Percentiles rank a stretch among this genome's conserved stretches.
Conservation (phyloP, 2,797 vertebrate species). For the Botia almorhae region DNA sequence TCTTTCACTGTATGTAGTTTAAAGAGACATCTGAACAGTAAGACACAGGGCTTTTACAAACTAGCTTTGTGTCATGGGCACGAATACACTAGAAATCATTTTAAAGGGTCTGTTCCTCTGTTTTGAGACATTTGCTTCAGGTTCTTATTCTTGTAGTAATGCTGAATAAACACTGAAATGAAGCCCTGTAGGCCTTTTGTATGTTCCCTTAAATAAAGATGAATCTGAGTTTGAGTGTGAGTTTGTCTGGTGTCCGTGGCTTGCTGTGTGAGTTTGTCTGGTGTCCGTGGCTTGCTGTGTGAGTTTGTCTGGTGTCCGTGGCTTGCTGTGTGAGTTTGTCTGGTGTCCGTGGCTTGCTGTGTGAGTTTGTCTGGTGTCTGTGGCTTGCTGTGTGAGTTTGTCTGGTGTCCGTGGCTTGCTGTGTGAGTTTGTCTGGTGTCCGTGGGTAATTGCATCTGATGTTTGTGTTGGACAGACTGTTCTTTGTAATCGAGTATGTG, state of each 20-base stretch:
- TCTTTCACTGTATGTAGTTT: neutral
- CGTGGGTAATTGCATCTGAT: slow-evolving; percentile 1
- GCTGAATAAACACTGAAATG: too few species aligned
- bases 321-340: too few species aligned
- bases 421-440: slow-evolving; percentile 9
- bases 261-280: neutral
- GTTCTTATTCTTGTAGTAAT: too few species aligned
- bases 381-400: neutral
- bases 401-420: neutral
- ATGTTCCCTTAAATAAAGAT: too few species aligned
- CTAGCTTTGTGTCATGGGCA: neutral
- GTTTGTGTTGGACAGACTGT: slow-evolving; percentile 82
- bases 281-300: neutral
- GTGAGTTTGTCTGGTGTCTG: neutral
- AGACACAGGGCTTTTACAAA: neutral
- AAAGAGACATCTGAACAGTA: neutral
- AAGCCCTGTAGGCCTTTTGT: too few species aligned
- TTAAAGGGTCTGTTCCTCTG: too few species aligned
- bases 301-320: too few species aligned
- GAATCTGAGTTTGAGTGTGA: neutral
- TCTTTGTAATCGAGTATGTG: slow-evolving; percentile 98
- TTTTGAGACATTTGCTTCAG: too few species aligned
- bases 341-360: neutral
- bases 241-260: neutral
- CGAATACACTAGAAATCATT: too few species aligned